Evolutionary conservation across 1,140 invertebrate genomes (phyloP).

Genomic region (Trinorchestia longiramus): DNA sequence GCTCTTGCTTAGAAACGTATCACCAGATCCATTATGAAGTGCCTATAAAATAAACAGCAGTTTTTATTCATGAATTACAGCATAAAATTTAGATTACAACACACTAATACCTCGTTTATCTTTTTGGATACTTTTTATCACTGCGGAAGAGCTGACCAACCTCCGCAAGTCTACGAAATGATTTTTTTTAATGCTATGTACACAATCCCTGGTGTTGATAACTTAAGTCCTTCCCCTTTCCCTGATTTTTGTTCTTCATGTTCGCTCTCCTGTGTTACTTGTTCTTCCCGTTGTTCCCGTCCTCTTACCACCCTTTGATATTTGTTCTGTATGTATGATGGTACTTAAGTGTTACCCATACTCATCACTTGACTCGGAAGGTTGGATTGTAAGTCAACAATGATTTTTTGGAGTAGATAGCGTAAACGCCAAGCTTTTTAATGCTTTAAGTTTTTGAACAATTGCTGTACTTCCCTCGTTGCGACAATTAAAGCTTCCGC

Average conservation of each 20-base stretch:
- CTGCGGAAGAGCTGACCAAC: neutral
- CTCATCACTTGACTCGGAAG: too few relatives aligned
- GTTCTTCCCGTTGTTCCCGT: neutral
- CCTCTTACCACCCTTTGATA: neutral
- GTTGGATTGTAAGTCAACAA: too few relatives aligned
- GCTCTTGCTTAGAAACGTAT: neutral
- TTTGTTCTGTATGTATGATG: too few relatives aligned
- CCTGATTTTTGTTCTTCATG: neutral
- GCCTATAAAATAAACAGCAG: neutral
- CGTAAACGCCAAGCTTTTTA: neutral
- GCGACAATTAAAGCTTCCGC: neutral
- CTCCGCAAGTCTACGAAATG: neutral
- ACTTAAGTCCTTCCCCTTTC: neutral
- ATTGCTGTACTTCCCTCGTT: neutral
- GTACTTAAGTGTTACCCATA: too few relatives aligned
- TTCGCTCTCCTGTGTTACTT: neutral
- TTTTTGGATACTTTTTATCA: neutral
- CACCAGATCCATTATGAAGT: neutral
- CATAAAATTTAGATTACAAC: neutral
- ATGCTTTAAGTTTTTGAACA: neutral
- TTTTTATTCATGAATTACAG: neutral
- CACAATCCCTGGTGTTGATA: neutral
- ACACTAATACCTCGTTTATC: neutral
- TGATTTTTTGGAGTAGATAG: too few relatives aligned
- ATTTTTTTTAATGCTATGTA: neutral